These are phyloP conservation scores for Spermophilus dauricus DNA, from an alignment of 2,113 vertebrate species.

Conservation along the genomic window DNA sequence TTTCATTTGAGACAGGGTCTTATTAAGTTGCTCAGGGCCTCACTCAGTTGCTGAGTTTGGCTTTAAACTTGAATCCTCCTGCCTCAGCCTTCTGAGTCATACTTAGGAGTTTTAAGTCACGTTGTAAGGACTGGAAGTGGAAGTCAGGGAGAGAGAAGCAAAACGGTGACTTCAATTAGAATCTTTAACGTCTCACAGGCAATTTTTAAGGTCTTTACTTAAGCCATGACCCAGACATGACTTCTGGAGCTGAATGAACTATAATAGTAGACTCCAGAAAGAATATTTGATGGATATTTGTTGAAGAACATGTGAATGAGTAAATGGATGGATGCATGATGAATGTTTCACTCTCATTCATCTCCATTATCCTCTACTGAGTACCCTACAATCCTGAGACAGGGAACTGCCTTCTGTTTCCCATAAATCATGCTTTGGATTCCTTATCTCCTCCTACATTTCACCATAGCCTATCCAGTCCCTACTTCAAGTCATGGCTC, in stretches of 20 bases:
- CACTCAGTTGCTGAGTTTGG: too few relatives aligned
- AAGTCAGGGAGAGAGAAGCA: neutral
- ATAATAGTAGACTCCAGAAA: neutral
- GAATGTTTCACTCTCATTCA: neutral
- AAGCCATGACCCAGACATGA: neutral
- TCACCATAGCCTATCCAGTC: neutral
- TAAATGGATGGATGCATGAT: neutral
- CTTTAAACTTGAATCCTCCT: too few relatives aligned
- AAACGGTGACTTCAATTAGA: neutral
- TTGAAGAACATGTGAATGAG: neutral
- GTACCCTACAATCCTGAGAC: neutral
- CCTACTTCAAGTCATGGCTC: neutral
- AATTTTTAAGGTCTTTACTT: neutral
- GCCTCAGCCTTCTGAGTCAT: neutral
- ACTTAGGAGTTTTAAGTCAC: neutral
- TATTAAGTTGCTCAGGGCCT: too few relatives aligned
- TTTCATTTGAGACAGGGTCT: too few relatives aligned
- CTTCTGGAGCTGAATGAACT: neutral
- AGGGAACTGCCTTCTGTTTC: neutral
- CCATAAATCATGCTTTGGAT: neutral
- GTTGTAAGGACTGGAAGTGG: neutral
- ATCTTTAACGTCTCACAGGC: neutral
- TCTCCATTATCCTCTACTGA: neutral
- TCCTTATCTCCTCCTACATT: neutral
- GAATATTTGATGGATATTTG: neutral